A percentile compares a stretch with the other conserved stretches of the same genome.
These are phyloP conservation scores for Galaxea fascicularis DNA, from an alignment of 92 coral and sea anemone genomes.

Conservation along the genomic window DNA sequence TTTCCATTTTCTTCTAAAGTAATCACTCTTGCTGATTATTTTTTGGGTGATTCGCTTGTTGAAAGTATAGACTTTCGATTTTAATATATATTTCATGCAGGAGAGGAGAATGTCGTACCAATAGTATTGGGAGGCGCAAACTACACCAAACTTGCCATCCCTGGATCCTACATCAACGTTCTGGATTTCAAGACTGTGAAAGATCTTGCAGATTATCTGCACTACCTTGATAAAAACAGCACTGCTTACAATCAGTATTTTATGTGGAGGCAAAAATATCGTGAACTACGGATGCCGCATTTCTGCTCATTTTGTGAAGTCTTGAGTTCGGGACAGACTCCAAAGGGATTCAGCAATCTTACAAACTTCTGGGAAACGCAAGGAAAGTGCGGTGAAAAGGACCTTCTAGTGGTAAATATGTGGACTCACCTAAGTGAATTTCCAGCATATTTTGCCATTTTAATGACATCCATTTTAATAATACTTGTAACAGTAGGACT, in stretches of 20 bases:
- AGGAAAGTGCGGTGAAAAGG: background rate
- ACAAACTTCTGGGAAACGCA: background rate
- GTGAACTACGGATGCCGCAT: background rate
- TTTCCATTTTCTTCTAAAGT: too few relatives aligned
- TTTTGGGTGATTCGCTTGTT: too few relatives aligned
- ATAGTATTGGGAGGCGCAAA: too few relatives aligned
- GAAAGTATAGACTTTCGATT: too few relatives aligned
- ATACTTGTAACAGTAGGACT: background rate
- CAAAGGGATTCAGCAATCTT: background rate
- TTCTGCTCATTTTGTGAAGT: background rate
- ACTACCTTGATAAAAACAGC: slow-evolving; percentile 57
- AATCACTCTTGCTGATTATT: too few relatives aligned
- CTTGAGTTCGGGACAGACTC: background rate
- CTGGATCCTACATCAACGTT: slow-evolving; percentile 74
- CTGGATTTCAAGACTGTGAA: slow-evolving; percentile 56
- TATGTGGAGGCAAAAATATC: slow-evolving; percentile 34
- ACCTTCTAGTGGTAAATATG: background rate
- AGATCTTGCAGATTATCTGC: slow-evolving; percentile 52
- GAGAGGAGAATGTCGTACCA: too few relatives aligned
- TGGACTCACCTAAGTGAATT: background rate
- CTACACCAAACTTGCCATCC: slow-evolving; percentile 31
- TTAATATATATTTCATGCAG: too few relatives aligned
- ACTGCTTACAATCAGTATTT: slow-evolving; percentile 69
- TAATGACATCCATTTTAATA: background rate
- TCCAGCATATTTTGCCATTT: background rate